Evolutionary conservation across 2,888 invertebrate genomes (phyloP).

Genomic region (Scaptomyza polygonia): DNA sequence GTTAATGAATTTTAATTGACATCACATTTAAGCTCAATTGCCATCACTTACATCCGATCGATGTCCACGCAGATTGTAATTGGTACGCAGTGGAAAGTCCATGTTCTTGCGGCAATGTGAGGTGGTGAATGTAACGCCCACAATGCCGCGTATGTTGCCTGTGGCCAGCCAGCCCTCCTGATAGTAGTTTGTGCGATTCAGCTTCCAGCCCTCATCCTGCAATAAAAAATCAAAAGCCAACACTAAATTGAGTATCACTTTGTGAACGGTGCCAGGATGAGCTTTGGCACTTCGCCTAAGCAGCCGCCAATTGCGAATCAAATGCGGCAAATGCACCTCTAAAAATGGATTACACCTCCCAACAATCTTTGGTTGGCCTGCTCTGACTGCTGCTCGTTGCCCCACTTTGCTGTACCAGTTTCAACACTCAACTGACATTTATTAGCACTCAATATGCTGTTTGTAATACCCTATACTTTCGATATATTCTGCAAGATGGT

Average conservation of each 20-base stretch:
- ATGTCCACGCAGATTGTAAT: slow-evolving; percentile 98
- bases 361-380: slow-evolving; percentile 32
- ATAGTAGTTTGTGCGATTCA: slow-evolving; percentile 97
- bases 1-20: background rate
- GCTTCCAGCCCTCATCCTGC: slow-evolving; percentile 97
- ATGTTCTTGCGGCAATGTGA: slow-evolving; percentile 95
- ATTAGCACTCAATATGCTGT: slow-evolving; percentile 32
- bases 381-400: slow-evolving; percentile 33
- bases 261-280: slow-evolving; percentile 16
- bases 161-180: slow-evolving; percentile 99
- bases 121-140: slow-evolving; percentile 98
- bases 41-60: slow-evolving; percentile 92
- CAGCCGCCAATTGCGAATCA: slow-evolving; percentile 67
- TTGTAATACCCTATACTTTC: slow-evolving; percentile 5
- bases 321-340: slow-evolving; percentile 45
- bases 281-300: slow-evolving; percentile 63
- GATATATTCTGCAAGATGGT: too few relatives aligned
- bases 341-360: slow-evolving; percentile 60
- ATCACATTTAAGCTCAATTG: background rate
- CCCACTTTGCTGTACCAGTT: slow-evolving; percentile 30
- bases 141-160: slow-evolving; percentile 96
- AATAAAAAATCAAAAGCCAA: slow-evolving; percentile 53
- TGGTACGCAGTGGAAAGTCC: slow-evolving; percentile 94
- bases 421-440: slow-evolving; percentile 16
- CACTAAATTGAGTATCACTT: slow-evolving; percentile 32